These are phyloP conservation scores for Hystrix cristata DNA, from an alignment of 2,113 vertebrate genomes.

Conservation along the genomic window DNA sequence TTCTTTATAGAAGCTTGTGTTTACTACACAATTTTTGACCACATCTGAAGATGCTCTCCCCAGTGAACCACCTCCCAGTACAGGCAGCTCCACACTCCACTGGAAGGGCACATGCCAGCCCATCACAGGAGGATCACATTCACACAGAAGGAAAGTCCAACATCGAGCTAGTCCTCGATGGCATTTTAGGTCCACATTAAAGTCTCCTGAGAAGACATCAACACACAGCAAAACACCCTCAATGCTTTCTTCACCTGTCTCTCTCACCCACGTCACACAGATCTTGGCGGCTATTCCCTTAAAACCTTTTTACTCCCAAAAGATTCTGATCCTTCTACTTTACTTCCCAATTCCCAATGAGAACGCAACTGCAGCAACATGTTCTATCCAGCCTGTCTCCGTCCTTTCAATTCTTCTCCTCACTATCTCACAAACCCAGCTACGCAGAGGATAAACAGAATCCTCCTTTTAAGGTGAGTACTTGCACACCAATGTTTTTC, in stretches of 20 bases:
- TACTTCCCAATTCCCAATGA: background rate
- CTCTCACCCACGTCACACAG: background rate
- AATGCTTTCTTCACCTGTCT: background rate
- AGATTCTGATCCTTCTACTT: background rate
- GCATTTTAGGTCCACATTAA: background rate
- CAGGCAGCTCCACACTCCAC: background rate
- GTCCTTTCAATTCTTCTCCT: background rate
- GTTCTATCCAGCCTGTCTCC: background rate
- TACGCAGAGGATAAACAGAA: background rate
- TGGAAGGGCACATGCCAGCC: background rate
- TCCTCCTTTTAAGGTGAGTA: background rate
- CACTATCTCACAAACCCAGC: background rate
- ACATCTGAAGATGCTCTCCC: conserved; percentile 43
- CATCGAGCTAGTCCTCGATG: background rate
- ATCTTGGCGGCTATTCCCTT: background rate
- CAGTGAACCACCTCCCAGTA: background rate
- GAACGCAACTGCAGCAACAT: background rate
- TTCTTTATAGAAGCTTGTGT: conserved; percentile 54
- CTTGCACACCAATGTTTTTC: background rate
- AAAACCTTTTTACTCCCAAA: background rate
- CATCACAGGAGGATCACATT: background rate
- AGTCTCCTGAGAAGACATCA: background rate
- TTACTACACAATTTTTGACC: conserved; percentile 52
- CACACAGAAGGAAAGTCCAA: background rate
- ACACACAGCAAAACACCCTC: background rate